Evolutionary conservation across 2,797 vertebrate genomes (phyloP), one percentile per base, ranked within the genome.

Genomic region (Australoheros facetus): DNA sequence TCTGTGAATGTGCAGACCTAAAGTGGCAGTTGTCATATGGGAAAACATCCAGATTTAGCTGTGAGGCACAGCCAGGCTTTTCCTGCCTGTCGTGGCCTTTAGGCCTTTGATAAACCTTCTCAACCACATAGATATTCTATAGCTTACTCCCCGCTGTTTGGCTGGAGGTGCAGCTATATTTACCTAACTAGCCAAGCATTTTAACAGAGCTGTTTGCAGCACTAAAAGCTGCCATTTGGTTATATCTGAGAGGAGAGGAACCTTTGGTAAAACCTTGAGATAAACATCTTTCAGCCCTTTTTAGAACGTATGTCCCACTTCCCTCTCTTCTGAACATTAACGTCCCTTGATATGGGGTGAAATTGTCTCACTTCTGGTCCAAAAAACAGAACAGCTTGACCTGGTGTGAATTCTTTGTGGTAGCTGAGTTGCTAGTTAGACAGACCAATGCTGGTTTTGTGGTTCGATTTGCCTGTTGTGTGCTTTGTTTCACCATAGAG

Each of bases 261-360:
- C 87, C 56, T 83, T 82, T 54, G 73, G 60, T 80, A 79, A 85
- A 89, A 80, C 70, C 28, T 21, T 45, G 32, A 85, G 92, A 93
- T 92, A 90, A 83, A 90, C 77, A 91, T 91, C 92, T 91, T 62
- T 86, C 54, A 83, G 58, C 70, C 30, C 8, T 78, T 79, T 84
- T 86, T 76, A 77, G 73, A 85, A 73, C 77, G 78, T n/a, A 74
- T 54, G 81, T 89, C 85, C 87, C 76, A 92, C 90, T 93, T 93
- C 90, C 86, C 59, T 85, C 74, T 89, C 74, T 56, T 79, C 56
- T 82, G 75, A 30, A 60, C 71, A 84, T 80, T 66, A 71, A 69
- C 72, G 72, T 62, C 56, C 56, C 6, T 80, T 82, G 73, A 90
- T 75, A 28, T 28, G 51, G 81, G 69, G 71, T 74, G 51, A 42